Percentiles rank a stretch among this genome's conserved stretches.
These are phyloP conservation scores for Dromiciops gliroides DNA, from an alignment of 2,113 vertebrate species.

Conservation along the genomic window DNA sequence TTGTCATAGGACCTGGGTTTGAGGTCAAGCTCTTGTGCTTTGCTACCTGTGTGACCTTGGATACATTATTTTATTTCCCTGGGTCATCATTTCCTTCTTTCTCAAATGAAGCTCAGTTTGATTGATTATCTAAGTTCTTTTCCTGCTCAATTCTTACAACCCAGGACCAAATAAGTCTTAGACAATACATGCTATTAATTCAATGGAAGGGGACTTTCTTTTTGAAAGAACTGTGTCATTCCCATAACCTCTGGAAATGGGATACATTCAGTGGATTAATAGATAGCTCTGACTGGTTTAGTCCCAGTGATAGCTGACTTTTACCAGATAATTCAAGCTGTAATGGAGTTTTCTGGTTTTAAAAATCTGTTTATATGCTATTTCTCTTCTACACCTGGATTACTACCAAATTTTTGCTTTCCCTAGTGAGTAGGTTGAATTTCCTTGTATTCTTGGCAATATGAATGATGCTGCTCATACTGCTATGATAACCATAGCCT, in stretches of 20 bases:
- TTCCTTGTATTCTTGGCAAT: background rate
- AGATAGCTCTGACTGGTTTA: background rate
- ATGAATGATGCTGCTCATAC: background rate
- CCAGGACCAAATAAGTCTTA: background rate
- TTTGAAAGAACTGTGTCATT: background rate
- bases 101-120: background rate
- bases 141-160: background rate
- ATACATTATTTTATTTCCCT: background rate
- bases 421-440: background rate
- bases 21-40: background rate
- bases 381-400: background rate
- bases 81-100: background rate
- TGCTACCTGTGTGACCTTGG: background rate
- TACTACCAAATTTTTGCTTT: background rate
- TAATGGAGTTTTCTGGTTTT: background rate
- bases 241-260: background rate
- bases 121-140: background rate
- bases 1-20: background rate
- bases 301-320: background rate
- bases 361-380: background rate
- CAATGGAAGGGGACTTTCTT: background rate
- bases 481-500: background rate
- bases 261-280: background rate
- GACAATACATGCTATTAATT: background rate
- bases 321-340: background rate